Base-by-base conservation (phyloP, 2,797 vertebrate species). In the Notolepis coatsorum region DNA sequence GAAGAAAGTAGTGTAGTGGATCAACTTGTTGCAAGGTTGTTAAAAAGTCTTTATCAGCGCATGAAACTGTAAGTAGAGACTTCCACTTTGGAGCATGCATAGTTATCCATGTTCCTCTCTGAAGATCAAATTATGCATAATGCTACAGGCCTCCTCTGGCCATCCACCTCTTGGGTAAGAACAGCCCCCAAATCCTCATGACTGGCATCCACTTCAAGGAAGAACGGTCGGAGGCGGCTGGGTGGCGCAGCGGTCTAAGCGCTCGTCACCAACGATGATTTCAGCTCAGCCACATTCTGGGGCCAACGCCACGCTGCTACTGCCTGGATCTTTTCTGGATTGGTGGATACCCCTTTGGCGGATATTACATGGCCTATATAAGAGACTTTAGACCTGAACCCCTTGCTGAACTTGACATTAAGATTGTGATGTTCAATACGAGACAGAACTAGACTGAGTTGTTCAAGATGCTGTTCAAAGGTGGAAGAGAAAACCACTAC, bases 31-130 rank as follows among this genome's bases (percentile, higher is more conserved):
- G 7, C 37, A 8, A 0, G 51, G 5, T 2, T n/a, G n/a, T n/a
- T n/a, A 65, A 13, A 28, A 24, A 50, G 1, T 58, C 37, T n/a
- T 28, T 56, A 10, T 47, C 23, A n/a, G n/a, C n/a, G n/a, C n/a
- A n/a, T n/a, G n/a, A n/a, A n/a, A n/a, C n/a, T n/a, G n/a, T n/a
- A n/a, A n/a, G n/a, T n/a, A n/a, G n/a, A n/a, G n/a, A n/a, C n/a
- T n/a, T n/a, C n/a, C n/a, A n/a, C n/a, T n/a, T n/a, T 39, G 10
- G 42, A 21, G 8, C 30, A n/a, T n/a, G n/a, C 38, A 24, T 64
- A 56, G 27, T 48, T 55, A 4, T 35, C 23, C 23, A 39, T 55
- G 20, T 55, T 55, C 25, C 13, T 12, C 21, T 56, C 33, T 8
- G 42, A 21, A 1, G 42, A 15, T n/a, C 23, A 15, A 2, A 64